Conservation (phyloP, 2,797 vertebrate species). For the Acipenser oxyrinchus region DNA sequence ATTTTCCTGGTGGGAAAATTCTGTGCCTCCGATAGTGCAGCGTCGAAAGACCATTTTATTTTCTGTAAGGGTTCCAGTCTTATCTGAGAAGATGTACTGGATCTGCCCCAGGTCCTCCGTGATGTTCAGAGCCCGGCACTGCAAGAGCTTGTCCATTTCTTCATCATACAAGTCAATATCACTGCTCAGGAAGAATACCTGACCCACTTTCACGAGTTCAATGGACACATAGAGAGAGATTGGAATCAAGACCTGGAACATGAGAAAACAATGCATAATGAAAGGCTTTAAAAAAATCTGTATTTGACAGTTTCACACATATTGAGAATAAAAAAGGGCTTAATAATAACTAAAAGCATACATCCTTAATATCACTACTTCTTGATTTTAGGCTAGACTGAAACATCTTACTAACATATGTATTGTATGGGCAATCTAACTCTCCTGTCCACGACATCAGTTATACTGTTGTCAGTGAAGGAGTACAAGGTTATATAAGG, state of each 20-base stretch:
- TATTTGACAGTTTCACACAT: too few relatives aligned
- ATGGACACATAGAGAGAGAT: conserved; percentile 89
- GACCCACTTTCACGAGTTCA: conserved; percentile 83
- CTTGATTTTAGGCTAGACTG: too few relatives aligned
- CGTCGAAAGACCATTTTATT: conserved; percentile 95
- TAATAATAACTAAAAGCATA: too few relatives aligned
- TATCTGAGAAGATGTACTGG: conserved; percentile 89
- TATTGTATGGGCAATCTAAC: too few relatives aligned
- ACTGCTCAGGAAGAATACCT: conserved; percentile 82
- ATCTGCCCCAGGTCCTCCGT: conserved; percentile 94
- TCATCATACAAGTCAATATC: conserved; percentile 86
- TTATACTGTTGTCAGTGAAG: too few relatives aligned
- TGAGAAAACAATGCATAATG: conserved; percentile 6
- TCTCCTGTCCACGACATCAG: too few relatives aligned
- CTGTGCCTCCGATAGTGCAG: conserved; percentile 77
- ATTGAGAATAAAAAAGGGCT: too few relatives aligned
- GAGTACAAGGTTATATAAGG: too few relatives aligned
- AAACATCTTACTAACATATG: too few relatives aligned
- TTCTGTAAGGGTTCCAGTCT: conserved; percentile 92
- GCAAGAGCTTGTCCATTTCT: conserved; percentile 61
- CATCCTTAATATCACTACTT: too few relatives aligned
- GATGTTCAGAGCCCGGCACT: conserved; percentile 86
- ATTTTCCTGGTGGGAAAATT: conserved; percentile 87
- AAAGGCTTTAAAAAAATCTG: not conserved
- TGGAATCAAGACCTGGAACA: conserved; percentile 79